phyloP scores from a whole-genome alignment of 2,888 invertebrate genomes.

The Aphidoletes aphidimyza region DNA sequence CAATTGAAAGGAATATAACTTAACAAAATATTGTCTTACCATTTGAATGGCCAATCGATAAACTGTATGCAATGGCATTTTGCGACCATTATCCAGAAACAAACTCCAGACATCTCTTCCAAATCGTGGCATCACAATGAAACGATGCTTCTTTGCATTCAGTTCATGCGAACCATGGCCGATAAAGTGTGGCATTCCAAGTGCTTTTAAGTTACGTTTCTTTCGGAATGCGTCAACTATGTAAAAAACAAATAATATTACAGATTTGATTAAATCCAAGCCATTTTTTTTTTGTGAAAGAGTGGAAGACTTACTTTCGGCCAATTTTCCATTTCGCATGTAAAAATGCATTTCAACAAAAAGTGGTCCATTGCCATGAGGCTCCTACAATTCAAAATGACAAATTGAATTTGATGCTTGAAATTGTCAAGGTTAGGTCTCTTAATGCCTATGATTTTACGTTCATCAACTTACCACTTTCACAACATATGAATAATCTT shows the following conservation, averaged over 20 bases:
- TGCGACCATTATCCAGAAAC: slow-evolving; percentile 74
- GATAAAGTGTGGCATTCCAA: slow-evolving; percentile 88
- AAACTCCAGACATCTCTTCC: slow-evolving; percentile 86
- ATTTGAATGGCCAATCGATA: slow-evolving; percentile 86
- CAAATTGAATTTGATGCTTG: too few relatives aligned
- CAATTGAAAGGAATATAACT: slow-evolving; percentile 13
- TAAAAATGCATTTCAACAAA: slow-evolving; percentile 96
- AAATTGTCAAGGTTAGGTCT: too few relatives aligned
- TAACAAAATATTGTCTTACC: slow-evolving; percentile 66
- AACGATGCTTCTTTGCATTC: slow-evolving; percentile 83
- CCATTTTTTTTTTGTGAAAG: background rate
- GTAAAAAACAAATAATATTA: slow-evolving; percentile 57
- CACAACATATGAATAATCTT: slow-evolving; percentile 75
- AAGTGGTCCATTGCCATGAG: slow-evolving; percentile 90
- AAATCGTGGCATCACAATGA: slow-evolving; percentile 89
- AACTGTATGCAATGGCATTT: slow-evolving; percentile 78
- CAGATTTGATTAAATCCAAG: background rate
- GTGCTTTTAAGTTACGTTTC: slow-evolving; percentile 72
- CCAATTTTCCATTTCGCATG: slow-evolving; percentile 77
- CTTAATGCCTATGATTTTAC: background rate
- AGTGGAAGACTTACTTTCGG: slow-evolving; percentile 71
- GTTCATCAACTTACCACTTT: slow-evolving; percentile 79
- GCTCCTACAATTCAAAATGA: slow-evolving; percentile 74
- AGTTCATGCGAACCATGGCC: slow-evolving; percentile 84
- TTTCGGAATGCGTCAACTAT: slow-evolving; percentile 79